Percentiles rank a stretch among this genome's conserved stretches.
These are phyloP conservation scores for Agrypnus murinus DNA, from an alignment of 2,888 invertebrate genomes.

Conservation along the genomic window DNA sequence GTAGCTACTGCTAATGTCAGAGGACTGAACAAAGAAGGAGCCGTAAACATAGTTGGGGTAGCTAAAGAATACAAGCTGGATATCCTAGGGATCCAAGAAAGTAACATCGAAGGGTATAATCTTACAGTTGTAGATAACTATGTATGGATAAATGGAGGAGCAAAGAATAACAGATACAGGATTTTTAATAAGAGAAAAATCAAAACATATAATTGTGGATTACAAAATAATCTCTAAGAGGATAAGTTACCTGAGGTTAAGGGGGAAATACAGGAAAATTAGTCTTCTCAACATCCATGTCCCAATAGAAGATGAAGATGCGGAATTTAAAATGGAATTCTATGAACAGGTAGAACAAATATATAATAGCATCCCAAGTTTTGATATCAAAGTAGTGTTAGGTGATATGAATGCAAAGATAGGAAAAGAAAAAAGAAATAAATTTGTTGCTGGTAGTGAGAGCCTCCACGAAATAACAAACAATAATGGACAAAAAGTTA, in stretches of 20 bases:
- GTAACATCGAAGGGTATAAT: not conserved
- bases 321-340: no score
- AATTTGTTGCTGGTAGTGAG: not conserved
- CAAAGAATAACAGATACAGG: not conserved
- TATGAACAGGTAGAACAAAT: not conserved
- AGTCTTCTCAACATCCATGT: no score
- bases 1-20: no score
- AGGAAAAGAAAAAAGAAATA: constrained; percentile 3
- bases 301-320: no score
- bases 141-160: no score
- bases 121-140: no score
- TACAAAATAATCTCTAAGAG: constrained; percentile 50
- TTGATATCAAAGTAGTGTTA: no score
- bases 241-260: constrained; percentile 50
- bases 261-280: no score
- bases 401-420: constrained; percentile 13
- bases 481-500: no score
- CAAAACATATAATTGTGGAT: constrained; percentile 24
- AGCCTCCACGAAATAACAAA: no score
- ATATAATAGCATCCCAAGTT: no score
- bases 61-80: constrained; percentile 7
- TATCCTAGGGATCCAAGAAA: not conserved
- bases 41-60: not conserved
- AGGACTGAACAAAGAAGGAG: no score
- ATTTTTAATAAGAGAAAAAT: constrained; percentile 12